Evolutionary conservation across 2,888 invertebrate genomes (phyloP).

Genomic region (Idaea biselata): DNA sequence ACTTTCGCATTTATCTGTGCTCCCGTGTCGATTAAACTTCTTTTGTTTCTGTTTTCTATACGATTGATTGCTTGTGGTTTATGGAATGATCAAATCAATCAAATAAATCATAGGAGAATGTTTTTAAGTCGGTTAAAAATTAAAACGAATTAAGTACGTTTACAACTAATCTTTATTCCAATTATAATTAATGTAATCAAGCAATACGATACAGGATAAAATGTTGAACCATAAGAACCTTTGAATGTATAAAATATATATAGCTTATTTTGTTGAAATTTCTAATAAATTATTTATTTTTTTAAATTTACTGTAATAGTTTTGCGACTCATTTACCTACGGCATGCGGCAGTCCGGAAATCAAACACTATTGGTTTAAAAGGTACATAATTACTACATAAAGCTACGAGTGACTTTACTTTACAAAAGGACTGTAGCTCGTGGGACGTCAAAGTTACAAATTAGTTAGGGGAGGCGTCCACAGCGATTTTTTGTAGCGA

Average conservation of each 20-base stretch:
- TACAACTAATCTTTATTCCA: not conserved
- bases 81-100: too few species aligned
- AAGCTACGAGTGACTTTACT: slow-evolving; percentile 32
- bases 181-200: not conserved
- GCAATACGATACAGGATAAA: slow-evolving; percentile 4
- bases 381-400: slow-evolving; percentile 15
- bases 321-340: not conserved
- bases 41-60: too few species aligned
- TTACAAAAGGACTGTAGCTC: slow-evolving; percentile 2
- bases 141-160: not conserved
- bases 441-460: not conserved
- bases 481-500: too few species aligned
- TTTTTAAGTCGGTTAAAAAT: not conserved
- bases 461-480: not conserved
- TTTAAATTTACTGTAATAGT: not conserved
- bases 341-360: not conserved
- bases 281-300: not conserved
- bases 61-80: too few species aligned
- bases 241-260: not conserved
- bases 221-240: not conserved
- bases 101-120: too few species aligned
- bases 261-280: not conserved
- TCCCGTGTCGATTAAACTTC: too few species aligned
- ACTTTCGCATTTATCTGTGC: too few species aligned
- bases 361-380: not conserved